These are phyloP conservation scores for Gasterosteus aculeatus DNA, from an alignment of 2,113 vertebrate genomes.

Conservation along the genomic window DNA sequence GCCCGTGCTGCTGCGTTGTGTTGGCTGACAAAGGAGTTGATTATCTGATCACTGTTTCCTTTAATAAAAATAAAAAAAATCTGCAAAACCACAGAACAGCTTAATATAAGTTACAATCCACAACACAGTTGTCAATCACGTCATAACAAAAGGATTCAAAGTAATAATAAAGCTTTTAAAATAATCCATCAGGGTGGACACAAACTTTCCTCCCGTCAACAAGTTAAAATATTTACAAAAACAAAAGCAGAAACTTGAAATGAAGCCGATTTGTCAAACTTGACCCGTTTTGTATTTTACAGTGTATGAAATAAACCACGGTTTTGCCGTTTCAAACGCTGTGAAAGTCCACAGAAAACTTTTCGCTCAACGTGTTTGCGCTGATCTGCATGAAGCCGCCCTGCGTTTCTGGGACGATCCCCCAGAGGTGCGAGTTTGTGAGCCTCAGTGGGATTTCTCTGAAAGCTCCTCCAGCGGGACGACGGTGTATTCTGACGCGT, in stretches of 20 bases:
- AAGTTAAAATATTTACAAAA: too few species aligned
- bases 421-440: constrained; percentile 15
- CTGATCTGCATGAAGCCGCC: constrained; percentile 15
- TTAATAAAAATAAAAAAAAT: neutral
- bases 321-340: neutral
- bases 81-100: constrained; percentile 2
- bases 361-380: neutral
- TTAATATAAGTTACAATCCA: constrained; percentile 56
- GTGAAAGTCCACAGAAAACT: constrained; percentile 7
- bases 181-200: neutral
- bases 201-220: neutral
- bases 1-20: neutral
- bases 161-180: constrained; percentile 9
- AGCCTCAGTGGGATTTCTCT: constrained; percentile 44
- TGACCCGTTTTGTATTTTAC: neutral
- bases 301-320: constrained; percentile 38
- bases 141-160: constrained; percentile 13
- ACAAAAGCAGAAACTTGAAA: constrained; percentile 14
- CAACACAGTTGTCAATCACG: constrained; percentile 27
- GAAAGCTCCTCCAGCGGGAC: constrained; percentile 66
- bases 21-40: neutral
- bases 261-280: constrained; percentile 17
- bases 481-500: constrained; percentile 62
- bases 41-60: constrained; percentile 13
- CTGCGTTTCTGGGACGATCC: constrained; percentile 9